Evolutionary conservation across 1,140 invertebrate species (phyloP).

Genomic region (Thrips palmi): DNA sequence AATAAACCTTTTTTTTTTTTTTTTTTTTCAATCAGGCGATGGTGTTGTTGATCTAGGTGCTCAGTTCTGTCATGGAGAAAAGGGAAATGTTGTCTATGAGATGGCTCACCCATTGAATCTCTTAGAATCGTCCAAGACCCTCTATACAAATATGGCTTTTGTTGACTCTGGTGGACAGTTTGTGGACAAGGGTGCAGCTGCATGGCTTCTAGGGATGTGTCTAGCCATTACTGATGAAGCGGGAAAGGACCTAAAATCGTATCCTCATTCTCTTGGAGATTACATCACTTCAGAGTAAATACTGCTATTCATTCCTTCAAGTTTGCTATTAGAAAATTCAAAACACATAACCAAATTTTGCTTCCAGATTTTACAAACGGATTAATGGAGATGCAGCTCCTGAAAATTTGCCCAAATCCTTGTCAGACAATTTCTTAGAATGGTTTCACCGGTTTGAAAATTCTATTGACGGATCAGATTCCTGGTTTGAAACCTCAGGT

Average conservation of each 20-base stretch:
- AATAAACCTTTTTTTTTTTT: no score
- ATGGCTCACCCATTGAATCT: slow-evolving; percentile 32
- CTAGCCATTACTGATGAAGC: slow-evolving; percentile 15
- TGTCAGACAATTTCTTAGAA: slow-evolving; percentile 13
- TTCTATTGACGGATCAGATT: slow-evolving; percentile 31
- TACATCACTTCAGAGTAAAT: slow-evolving; percentile 26
- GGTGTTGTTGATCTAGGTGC: slow-evolving; percentile 59
- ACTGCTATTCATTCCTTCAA: neutral
- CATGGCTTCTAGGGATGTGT: slow-evolving; percentile 19
- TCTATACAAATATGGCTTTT: slow-evolving; percentile 16
- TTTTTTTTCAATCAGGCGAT: slow-evolving; percentile 22
- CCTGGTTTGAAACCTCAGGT: slow-evolving; percentile 37
- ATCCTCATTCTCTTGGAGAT: slow-evolving; percentile 24
- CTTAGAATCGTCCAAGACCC: slow-evolving; percentile 13
- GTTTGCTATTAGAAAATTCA: no score
- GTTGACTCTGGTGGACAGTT: slow-evolving; percentile 21
- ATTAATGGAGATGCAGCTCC: no score
- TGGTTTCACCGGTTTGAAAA: slow-evolving; percentile 22
- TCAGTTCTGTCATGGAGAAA: slow-evolving; percentile 68
- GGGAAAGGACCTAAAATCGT: slow-evolving; percentile 18
- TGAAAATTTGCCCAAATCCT: neutral
- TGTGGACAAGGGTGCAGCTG: slow-evolving; percentile 19
- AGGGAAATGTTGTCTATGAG: slow-evolving; percentile 45
- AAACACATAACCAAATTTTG: neutral
- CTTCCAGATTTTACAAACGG: neutral